Percentiles rank a stretch among this genome's conserved stretches.
Conservation (phyloP, 2,113 vertebrate genomes). For the Seriola aureovittata region DNA sequence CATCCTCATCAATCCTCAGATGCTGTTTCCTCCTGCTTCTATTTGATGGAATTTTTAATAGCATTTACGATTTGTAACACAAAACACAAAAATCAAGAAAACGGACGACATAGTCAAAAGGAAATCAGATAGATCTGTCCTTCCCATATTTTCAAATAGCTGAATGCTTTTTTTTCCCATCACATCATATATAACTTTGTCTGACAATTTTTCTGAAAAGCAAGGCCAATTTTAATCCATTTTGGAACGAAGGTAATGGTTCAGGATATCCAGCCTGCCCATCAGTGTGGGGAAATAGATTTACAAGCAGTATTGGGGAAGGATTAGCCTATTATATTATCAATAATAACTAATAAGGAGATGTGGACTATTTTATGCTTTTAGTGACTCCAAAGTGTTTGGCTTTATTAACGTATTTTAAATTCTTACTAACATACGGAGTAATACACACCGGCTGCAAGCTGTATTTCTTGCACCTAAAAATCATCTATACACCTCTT, state of each 20-base stretch:
- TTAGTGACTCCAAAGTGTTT: not conserved
- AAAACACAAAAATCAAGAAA: not conserved
- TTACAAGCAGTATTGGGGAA: not conserved
- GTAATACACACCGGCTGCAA: not conserved
- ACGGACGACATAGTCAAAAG: not conserved
- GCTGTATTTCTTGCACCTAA: not conserved
- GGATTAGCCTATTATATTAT: not conserved
- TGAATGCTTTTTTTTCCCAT: not conserved
- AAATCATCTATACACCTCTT: not conserved
- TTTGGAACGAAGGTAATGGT: not conserved
- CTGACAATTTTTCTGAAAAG: not conserved
- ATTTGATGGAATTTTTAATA: constrained; percentile 38
- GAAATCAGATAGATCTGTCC: accelerated
- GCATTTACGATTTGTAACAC: not conserved
- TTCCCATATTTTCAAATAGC: not conserved
- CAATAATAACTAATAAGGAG: not conserved
- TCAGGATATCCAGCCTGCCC: not conserved
- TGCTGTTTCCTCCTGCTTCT: constrained; percentile 28
- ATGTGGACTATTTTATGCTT: not conserved
- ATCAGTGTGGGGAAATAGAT: not conserved
- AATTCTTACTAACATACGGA: not conserved
- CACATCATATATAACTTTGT: not conserved
- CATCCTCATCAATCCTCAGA: constrained; percentile 23
- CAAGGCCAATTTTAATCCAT: not conserved
- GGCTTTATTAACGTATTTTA: not conserved